Base-by-base conservation (phyloP, 2,797 vertebrate species). In the Hylomyscus alleni region DNA sequence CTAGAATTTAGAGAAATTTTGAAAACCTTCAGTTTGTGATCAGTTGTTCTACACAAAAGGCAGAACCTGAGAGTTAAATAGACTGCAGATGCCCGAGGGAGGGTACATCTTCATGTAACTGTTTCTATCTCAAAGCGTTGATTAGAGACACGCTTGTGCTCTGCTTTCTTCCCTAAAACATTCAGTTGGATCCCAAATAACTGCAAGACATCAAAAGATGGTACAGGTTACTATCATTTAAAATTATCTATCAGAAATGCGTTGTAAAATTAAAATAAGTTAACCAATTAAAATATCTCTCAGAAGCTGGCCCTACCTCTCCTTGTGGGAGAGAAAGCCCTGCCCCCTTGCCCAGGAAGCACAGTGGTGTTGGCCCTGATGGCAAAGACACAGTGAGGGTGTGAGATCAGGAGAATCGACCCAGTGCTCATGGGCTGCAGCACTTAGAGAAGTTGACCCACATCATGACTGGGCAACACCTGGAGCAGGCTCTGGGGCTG, bases 1-100 rank as follows among this genome's bases (percentile, higher is more conserved):
- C 22, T 85, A 52, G 80, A 93, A 76, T 90, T 92, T 84, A 88
- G 50, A 91, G 12, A 92, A 90, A 90, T 62, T n/a, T 19, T 50
- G 82, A 78, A 58, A 89, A 20, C 17, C 89, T 85, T 81, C 8
- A 73, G 19, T 86, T 77, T 78, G 24, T 89, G 29, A 92, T 90
- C 47, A 56, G 40, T 82, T 89, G 17, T 96, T 44, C 76, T 75
- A 88, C 52, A 58, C 9, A 73, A 91, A 95, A 80, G 10, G 73
- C 31, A 2, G 60, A 40, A 93, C 58, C 40, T 88, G 11, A 96
- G 89, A 94, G 90, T 78, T 50, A 90, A 89, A 93, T 2, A 37
- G 1, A 40, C 69, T 34, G 29, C 0, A 82, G 90, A 81, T 77
- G 26, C 47, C 65, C 58, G 73, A 54, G 40, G 29, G 83, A 69